phyloP scores from a whole-genome alignment of 2,113 vertebrate genomes.

The Pyrgilauda ruficollis region DNA sequence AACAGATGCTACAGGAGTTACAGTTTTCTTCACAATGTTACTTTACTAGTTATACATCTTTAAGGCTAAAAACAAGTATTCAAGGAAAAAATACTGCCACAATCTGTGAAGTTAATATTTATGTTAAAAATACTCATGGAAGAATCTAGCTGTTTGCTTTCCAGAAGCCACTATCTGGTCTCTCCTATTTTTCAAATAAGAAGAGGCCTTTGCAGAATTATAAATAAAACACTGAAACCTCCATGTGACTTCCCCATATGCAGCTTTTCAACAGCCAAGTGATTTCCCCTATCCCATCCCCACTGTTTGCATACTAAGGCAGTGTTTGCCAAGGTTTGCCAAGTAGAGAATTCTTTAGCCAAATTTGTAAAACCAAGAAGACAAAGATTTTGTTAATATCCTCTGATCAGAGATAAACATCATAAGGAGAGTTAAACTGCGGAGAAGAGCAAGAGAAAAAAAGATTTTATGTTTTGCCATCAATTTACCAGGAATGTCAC shows the following conservation, averaged over 20 bases:
- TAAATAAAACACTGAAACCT: constrained; percentile 43
- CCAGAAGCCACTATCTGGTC: neutral
- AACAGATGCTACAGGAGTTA: neutral
- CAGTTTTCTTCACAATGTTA: neutral
- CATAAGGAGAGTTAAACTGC: neutral
- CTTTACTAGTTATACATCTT: neutral
- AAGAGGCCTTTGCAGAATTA: constrained; percentile 40
- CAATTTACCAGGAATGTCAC: neutral
- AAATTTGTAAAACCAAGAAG: neutral
- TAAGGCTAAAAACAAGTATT: neutral
- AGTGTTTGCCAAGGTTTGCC: constrained; percentile 9
- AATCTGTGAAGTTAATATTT: constrained; percentile 1
- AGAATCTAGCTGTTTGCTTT: constrained; percentile 26
- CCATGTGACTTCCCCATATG: constrained; percentile 53
- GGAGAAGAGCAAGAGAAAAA: neutral
- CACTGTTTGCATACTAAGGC: constrained; percentile 30
- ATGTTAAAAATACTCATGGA: constrained; percentile 11
- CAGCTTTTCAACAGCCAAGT: constrained; percentile 45
- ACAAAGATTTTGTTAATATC: neutral
- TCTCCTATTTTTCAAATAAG: constrained; percentile 20
- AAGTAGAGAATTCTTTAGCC: neutral
- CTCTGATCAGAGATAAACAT: neutral
- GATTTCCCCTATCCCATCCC: neutral
- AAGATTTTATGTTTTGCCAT: neutral
- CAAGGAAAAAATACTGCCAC: neutral